phyloP scores from a whole-genome alignment of 2,113 vertebrate genomes.

The Corythornis madagascariensis region DNA sequence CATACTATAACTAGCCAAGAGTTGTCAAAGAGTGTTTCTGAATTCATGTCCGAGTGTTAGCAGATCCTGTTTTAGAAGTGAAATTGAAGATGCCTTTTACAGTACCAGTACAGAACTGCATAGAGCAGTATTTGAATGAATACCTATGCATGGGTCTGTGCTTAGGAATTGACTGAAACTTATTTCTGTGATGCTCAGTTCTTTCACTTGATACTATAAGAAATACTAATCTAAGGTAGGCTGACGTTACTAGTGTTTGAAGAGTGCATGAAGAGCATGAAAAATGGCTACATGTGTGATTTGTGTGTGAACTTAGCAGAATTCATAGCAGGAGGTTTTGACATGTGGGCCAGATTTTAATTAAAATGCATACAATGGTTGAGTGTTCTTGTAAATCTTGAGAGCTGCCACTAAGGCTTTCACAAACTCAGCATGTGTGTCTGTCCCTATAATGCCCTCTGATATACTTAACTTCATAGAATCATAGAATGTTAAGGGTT shows the following conservation, averaged over 20 bases:
- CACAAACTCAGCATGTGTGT: neutral
- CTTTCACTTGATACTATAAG: neutral
- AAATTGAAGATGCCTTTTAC: neutral
- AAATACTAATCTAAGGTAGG: neutral
- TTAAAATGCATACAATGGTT: neutral
- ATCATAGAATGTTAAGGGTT: too few relatives aligned
- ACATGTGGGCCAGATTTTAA: rapidly evolving
- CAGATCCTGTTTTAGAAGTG: neutral
- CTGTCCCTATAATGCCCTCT: neutral
- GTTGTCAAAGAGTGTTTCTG: neutral
- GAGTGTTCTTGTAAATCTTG: neutral
- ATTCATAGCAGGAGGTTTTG: neutral
- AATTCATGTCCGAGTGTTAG: neutral
- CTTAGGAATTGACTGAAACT: neutral
- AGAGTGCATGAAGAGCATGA: neutral
- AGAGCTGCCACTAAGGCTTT: neutral
- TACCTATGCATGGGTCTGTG: rapidly evolving
- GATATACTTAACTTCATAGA: too few relatives aligned
- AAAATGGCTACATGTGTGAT: rapidly evolving
- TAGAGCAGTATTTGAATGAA: neutral
- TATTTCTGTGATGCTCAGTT: neutral
- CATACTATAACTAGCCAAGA: neutral
- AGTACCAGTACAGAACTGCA: neutral
- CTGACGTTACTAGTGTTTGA: neutral
- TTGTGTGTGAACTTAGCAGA: neutral